phyloP scores from a whole-genome alignment of 2,113 vertebrate genomes.

The Austrofundulus limnaeus region DNA sequence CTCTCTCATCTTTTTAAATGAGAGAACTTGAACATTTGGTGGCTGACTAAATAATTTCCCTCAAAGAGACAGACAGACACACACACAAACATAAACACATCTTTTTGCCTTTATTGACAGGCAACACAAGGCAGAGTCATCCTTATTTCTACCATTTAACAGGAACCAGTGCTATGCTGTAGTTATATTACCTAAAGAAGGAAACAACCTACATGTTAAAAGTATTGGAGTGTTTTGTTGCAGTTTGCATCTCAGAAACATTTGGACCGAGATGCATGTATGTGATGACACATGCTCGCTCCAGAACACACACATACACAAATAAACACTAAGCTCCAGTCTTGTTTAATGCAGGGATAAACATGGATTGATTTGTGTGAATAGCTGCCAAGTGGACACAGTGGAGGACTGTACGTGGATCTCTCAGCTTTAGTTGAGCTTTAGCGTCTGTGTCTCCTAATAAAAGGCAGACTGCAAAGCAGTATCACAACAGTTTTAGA shows the following conservation, averaged over 20 bases:
- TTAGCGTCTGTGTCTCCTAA: conserved; percentile 33
- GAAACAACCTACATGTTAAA: too few species aligned
- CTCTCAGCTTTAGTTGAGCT: conserved; percentile 34
- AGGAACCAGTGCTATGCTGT: too few species aligned
- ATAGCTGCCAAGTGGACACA: conserved; percentile 49
- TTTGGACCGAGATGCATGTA: neutral
- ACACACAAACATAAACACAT: too few species aligned
- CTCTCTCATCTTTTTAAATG: too few species aligned
- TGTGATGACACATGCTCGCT: neutral
- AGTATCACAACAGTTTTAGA: conserved; percentile 11
- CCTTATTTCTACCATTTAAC: too few species aligned
- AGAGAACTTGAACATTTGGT: too few species aligned
- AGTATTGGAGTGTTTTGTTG: neutral
- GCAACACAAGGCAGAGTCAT: too few species aligned
- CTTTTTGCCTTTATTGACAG: too few species aligned
- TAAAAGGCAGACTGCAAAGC: conserved; percentile 21
- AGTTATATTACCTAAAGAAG: too few species aligned
- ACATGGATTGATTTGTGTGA: conserved; percentile 56
- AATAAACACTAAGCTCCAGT: conserved; percentile 3
- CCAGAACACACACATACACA: neutral
- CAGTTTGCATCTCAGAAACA: neutral
- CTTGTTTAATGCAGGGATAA: conserved; percentile 46
- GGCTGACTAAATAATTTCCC: too few species aligned
- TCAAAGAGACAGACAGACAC: too few species aligned
- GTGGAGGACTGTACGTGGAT: conserved; percentile 42